phyloP scores from a whole-genome alignment of 2,113 vertebrate species.

The Leucoraja erinaceus region DNA sequence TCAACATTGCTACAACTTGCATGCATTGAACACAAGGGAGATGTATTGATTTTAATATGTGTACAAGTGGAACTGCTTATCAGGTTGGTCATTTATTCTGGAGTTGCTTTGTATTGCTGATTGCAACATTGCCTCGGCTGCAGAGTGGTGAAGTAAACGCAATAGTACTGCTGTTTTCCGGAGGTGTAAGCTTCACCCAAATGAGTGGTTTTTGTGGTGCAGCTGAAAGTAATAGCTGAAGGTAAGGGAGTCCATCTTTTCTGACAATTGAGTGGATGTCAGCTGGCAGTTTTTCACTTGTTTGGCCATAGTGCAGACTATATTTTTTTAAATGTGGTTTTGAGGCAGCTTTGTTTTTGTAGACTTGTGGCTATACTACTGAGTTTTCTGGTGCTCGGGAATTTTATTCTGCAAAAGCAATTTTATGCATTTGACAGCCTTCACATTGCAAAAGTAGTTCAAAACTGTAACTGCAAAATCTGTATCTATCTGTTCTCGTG shows the following conservation, averaged over 20 bases:
- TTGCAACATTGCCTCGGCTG: background rate
- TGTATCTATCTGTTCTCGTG: background rate
- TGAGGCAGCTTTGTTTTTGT: background rate
- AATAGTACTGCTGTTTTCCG: background rate
- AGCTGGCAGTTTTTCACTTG: background rate
- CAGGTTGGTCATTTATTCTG: background rate
- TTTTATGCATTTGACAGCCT: background rate
- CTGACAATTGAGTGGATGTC: background rate
- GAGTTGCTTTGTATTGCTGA: background rate
- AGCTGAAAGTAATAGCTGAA: background rate
- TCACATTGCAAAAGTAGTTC: background rate
- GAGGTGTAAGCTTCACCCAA: background rate
- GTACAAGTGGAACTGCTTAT: background rate
- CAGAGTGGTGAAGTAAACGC: background rate
- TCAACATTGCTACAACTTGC: background rate
- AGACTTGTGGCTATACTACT: background rate
- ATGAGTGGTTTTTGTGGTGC: background rate
- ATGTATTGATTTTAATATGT: background rate
- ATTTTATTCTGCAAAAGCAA: background rate
- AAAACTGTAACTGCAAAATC: background rate
- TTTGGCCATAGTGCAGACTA: background rate
- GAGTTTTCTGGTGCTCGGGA: background rate
- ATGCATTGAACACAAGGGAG: background rate
- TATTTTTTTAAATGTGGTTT: background rate
- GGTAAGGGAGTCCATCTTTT: background rate